A percentile compares a stretch with the other conserved stretches of the same genome.
These are phyloP conservation scores for Ephestia elutella DNA, from an alignment of 1,140 invertebrate genomes.

Conservation along the genomic window DNA sequence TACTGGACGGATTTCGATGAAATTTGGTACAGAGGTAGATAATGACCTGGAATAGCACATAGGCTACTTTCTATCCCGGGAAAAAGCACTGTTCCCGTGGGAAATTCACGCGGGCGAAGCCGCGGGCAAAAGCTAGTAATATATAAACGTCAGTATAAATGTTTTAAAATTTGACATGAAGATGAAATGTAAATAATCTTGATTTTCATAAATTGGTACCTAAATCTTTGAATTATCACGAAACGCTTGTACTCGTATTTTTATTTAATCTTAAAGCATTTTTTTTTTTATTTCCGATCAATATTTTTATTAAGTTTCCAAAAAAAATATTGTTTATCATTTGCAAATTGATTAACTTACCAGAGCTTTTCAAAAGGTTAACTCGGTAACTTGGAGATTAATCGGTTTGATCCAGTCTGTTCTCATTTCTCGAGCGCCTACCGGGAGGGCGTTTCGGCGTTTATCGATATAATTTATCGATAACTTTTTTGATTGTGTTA, in stretches of 20 bases:
- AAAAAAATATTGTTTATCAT: slow-evolving; percentile 16
- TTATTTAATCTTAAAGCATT: not conserved
- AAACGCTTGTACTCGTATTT: not conserved
- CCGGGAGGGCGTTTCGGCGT: slow-evolving; percentile 10
- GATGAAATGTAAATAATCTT: too few species aligned
- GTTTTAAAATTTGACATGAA: too few species aligned
- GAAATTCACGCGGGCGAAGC: too few species aligned
- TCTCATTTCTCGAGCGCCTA: slow-evolving; percentile 25
- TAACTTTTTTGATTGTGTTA: slow-evolving; percentile 11
- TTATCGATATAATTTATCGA: slow-evolving; percentile 20
- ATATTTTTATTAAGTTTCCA: slow-evolving; percentile 3
- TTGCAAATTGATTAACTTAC: slow-evolving; percentile 60
- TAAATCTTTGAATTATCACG: too few species aligned
- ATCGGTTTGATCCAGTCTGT: slow-evolving; percentile 53
- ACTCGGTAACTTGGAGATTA: slow-evolving; percentile 52
- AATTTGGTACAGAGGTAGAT: too few species aligned
- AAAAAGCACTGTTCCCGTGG: too few species aligned
- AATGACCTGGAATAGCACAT: too few species aligned
- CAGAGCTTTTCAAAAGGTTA: slow-evolving; percentile 33
- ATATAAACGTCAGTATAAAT: too few species aligned
- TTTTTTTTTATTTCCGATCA: not conserved
- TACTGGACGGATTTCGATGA: too few species aligned
- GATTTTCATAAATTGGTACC: too few species aligned
- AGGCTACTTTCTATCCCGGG: too few species aligned
- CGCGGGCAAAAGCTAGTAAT: too few species aligned